Evolutionary conservation across 1,140 invertebrate genomes (phyloP).

Genomic region (Lucilia sericata): DNA sequence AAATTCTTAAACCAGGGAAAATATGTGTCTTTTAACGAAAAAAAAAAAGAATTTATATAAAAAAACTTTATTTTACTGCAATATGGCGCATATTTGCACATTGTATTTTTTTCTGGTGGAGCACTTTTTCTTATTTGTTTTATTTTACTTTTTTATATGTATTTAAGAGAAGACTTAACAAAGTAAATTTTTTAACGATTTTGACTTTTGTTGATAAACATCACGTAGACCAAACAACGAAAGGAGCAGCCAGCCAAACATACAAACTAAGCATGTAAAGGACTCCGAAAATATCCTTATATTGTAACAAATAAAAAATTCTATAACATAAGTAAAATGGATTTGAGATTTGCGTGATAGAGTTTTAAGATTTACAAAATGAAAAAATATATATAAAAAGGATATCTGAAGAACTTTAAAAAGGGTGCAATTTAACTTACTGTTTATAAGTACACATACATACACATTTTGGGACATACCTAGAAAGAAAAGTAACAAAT

Average conservation of each 20-base stretch:
- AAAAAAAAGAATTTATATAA: neutral
- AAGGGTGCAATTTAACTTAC: neutral
- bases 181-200: conserved; percentile 24
- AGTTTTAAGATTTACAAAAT: neutral
- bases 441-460: neutral
- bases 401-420: neutral
- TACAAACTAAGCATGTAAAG: neutral
- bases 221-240: neutral
- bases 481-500: neutral
- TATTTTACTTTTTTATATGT: neutral
- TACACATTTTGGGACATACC: neutral
- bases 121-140: neutral
- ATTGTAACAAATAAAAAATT: neutral
- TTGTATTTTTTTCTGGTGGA: neutral
- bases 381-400: neutral
- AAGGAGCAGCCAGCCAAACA: neutral
- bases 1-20: neutral
- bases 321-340: conserved; percentile 5
- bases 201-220: conserved; percentile 24
- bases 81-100: conserved; percentile 26
- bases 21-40: neutral
- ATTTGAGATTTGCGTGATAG: conserved; percentile 22
- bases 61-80: conserved; percentile 1
- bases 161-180: neutral
- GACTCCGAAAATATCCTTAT: neutral